A percentile compares a stretch with the other conserved stretches of the same genome.
These are phyloP conservation scores for Lasioglossum malachurum DNA, from an alignment of 2,888 invertebrate species.

Conservation along the genomic window DNA sequence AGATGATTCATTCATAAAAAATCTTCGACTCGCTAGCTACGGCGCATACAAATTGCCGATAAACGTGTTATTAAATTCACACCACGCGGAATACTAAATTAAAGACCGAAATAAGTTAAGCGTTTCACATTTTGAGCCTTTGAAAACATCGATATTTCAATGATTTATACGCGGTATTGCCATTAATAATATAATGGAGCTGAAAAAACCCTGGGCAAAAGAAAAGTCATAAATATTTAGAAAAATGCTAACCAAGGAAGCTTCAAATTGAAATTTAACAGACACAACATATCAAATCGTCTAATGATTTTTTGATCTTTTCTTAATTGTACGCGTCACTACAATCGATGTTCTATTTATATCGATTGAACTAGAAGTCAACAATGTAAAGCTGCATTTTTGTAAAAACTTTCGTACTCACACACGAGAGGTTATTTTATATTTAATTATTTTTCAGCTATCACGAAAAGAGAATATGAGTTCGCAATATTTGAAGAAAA, in stretches of 20 bases:
- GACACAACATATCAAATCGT: not conserved
- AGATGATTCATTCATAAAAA: slow-evolving; percentile 55
- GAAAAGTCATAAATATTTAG: slow-evolving; percentile 1
- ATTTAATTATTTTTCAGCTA: not conserved
- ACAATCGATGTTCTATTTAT: not conserved
- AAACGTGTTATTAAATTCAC: slow-evolving; percentile 54
- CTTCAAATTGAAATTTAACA: slow-evolving; percentile 3
- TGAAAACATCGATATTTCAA: not conserved
- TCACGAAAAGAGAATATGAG: not conserved
- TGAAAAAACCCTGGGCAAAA: not conserved
- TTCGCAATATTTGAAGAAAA: not conserved
- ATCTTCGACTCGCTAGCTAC: slow-evolving; percentile 35
- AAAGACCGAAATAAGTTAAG: slow-evolving; percentile 43
- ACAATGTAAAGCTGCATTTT: not conserved
- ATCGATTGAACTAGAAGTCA: not conserved
- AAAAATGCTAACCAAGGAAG: not conserved
- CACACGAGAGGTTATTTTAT: no score
- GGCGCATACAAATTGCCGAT: slow-evolving; percentile 51
- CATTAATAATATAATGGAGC: slow-evolving; percentile 10
- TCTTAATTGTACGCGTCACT: not conserved
- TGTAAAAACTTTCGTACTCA: not conserved
- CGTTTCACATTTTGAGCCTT: slow-evolving; percentile 16
- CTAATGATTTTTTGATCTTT: not conserved
- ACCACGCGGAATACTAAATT: slow-evolving; percentile 46
- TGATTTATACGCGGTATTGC: not conserved